Evolutionary conservation across 2,113 vertebrate genomes (phyloP).

Genomic region (Grammatotria lemairii): DNA sequence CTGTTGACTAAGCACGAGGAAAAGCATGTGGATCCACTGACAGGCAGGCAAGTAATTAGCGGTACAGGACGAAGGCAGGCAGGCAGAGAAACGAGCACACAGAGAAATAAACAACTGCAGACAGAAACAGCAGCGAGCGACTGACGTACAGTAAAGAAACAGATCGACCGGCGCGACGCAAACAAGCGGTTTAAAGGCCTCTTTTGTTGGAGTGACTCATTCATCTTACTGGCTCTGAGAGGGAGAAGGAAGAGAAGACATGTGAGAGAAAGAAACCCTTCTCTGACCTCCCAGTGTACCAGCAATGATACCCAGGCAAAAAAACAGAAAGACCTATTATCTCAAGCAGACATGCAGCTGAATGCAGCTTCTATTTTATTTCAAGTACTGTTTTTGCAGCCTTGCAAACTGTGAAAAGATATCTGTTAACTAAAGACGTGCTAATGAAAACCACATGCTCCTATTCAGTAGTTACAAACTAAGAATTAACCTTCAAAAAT

Average conservation of each 20-base stretch:
- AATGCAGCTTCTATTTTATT: neutral
- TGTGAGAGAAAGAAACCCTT: neutral
- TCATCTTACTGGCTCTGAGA: neutral
- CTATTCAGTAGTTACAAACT: neutral
- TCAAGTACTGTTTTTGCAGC: neutral
- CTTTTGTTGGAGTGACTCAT: slow-evolving; percentile 22
- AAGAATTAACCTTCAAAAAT: neutral
- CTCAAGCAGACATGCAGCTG: neutral
- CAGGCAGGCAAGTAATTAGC: slow-evolving; percentile 3
- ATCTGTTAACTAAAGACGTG: neutral
- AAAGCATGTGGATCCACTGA: neutral
- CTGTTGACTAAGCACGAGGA: neutral
- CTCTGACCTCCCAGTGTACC: neutral
- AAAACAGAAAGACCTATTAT: neutral
- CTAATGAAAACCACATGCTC: neutral
- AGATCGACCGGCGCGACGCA: neutral
- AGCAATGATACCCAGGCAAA: neutral
- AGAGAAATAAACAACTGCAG: neutral
- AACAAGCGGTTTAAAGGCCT: neutral
- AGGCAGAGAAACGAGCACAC: neutral
- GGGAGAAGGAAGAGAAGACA: neutral
- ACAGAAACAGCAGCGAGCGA: neutral
- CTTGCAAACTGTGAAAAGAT: neutral
- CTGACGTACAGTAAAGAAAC: neutral
- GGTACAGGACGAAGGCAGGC: neutral